phyloP scores from a whole-genome alignment of 2,113 vertebrate genomes.

The Ivindomyrus marchei region DNA sequence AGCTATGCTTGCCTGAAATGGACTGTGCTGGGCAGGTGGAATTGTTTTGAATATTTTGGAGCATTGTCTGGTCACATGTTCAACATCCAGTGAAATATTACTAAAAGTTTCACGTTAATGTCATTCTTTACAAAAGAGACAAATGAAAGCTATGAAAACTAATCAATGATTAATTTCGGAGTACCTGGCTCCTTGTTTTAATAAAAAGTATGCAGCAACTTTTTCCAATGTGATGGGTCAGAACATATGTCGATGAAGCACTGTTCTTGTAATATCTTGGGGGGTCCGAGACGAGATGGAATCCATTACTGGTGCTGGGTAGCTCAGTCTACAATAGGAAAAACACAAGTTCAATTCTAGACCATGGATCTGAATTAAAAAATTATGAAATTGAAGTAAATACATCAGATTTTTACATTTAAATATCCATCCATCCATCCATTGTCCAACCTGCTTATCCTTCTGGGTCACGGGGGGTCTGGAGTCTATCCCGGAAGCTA shows the following conservation, averaged over 20 bases:
- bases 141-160: background rate
- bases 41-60: background rate
- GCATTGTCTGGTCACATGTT: background rate
- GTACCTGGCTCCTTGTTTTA: background rate
- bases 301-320: too few species aligned
- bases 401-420: too few species aligned
- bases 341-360: too few species aligned
- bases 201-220: background rate
- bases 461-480: too few species aligned
- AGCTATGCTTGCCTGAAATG: background rate
- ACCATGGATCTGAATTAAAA: too few species aligned
- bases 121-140: background rate
- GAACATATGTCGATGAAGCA: background rate
- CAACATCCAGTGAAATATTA: background rate
- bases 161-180: background rate
- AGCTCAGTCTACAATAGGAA: too few species aligned
- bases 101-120: background rate
- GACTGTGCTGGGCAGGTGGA: background rate
- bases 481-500: too few species aligned
- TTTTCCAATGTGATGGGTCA: background rate
- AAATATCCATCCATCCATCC: too few species aligned
- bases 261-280: too few species aligned
- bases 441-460: too few species aligned
- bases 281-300: too few species aligned
- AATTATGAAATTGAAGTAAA: too few species aligned